Evolutionary conservation across 2,113 vertebrate genomes (phyloP), one percentile per base, ranked within the genome.

Genomic region (Platysternon megacephalum): DNA sequence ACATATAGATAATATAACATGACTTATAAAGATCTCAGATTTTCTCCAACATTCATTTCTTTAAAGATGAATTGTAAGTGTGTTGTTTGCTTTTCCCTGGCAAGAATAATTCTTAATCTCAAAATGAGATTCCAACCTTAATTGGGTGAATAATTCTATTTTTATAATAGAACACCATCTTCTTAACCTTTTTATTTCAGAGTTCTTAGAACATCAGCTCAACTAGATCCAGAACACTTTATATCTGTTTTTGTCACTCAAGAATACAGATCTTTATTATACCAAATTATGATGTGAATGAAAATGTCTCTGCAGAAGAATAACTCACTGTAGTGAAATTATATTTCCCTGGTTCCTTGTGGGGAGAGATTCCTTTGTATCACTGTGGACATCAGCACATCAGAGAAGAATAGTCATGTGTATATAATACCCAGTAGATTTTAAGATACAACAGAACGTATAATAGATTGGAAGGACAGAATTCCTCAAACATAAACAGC

Each of bases 161-260:
- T 91, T 96, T 93, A 7, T 35, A 29, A 88, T 58, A 24, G 17
- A 94, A 93, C 16, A 6, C 14, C 68, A 14, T n/a, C 44, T 93
- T 87, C 82, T 95, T 95, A 95, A 91, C 3, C 3, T 94, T 96
- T 96, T 83, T 4, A 86, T 79, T 96, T 92, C 42, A 82, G 26
- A 79, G 11, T 82, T 79, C 35, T 26, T 55, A 86, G 3, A 76
- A 32, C 78, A 88, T 74, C 87, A 90, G 11, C 48, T 85, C 29
- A 85, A 87, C n/a, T 26, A 61, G 11, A 80, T 12, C 55, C 93
- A 44, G 3, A 48, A 11, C 26, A 35, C 48, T 86, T 90, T 94
- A 85, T 86, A n/a, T 72, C 14, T 96, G 0, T 0, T 91, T 96
- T 93, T 95, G n/a, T 89, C 87, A 88, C 29, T 78, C 42, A 52